Evolutionary conservation across 2,888 invertebrate genomes (phyloP).

Genomic region (Galeruca laticollis): DNA sequence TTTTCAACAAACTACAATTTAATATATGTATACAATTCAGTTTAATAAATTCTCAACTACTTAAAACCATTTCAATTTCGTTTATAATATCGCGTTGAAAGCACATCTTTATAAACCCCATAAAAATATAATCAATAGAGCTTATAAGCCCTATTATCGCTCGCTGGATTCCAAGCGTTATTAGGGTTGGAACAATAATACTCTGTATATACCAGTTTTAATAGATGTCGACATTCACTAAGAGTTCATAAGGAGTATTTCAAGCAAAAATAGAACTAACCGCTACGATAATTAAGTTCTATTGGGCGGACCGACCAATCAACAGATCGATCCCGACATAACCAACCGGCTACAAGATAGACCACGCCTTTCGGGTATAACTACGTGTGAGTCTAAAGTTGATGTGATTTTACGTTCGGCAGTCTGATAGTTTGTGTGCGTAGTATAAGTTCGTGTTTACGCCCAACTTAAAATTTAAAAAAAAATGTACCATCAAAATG

Average conservation of each 20-base stretch:
- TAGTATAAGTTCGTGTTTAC: not conserved
- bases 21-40: too few species aligned
- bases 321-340: conserved; percentile 59
- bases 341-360: conserved; percentile 58
- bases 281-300: conserved; percentile 45
- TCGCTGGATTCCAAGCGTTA: conserved; percentile 53
- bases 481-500: conserved; percentile 60
- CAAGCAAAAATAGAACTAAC: conserved; percentile 55
- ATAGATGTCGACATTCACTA: conserved; percentile 64
- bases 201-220: conserved; percentile 60
- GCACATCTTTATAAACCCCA: conserved; percentile 60
- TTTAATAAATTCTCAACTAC: too few species aligned
- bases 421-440: not conserved
- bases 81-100: too few species aligned
- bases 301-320: conserved; percentile 59
- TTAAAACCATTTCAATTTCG: too few species aligned
- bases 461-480: conserved; percentile 31
- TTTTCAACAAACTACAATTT: too few species aligned
- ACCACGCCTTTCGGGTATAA: conserved; percentile 51
- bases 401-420: conserved; percentile 11
- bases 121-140: conserved; percentile 64
- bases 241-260: conserved; percentile 62
- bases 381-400: conserved; percentile 32
- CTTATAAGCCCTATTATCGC: conserved; percentile 57
- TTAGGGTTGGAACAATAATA: conserved; percentile 56